These are phyloP conservation scores for Carassius auratus DNA, from an alignment of 2,113 vertebrate genomes.

Conservation along the genomic window DNA sequence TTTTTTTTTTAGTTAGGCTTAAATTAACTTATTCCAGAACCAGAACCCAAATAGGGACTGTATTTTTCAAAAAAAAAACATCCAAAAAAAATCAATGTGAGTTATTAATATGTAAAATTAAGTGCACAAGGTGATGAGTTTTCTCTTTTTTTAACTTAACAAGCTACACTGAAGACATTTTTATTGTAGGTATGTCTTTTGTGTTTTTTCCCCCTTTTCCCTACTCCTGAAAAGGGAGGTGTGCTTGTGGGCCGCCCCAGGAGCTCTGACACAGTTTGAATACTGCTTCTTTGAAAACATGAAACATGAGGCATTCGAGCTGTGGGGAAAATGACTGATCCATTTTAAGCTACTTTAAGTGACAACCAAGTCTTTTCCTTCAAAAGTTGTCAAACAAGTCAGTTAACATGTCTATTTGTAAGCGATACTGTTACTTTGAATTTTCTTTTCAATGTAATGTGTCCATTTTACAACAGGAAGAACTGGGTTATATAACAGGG, in stretches of 20 bases:
- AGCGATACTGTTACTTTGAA: conserved; percentile 49
- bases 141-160: background rate
- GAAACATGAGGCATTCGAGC: conserved; percentile 54
- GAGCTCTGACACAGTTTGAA: background rate
- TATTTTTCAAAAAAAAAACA: background rate
- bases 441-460: conserved; percentile 5
- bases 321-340: conserved; percentile 30
- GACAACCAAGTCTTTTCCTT: conserved; percentile 56
- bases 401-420: conserved; percentile 65
- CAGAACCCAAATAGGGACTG: too few relatives aligned
- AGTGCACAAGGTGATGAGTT: background rate
- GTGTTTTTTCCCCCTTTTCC: background rate
- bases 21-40: background rate
- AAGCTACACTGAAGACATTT: background rate
- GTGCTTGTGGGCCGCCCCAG: background rate
- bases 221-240: background rate
- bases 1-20: background rate
- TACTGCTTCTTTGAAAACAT: background rate
- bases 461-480: background rate
- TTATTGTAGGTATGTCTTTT: background rate
- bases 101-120: background rate
- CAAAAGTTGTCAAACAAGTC: conserved; percentile 70
- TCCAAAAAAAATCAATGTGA: background rate
- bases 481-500: background rate
- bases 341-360: conserved; percentile 56